Evolutionary conservation across 2,113 vertebrate species (phyloP).

Genomic region (Gila orcuttii): DNA sequence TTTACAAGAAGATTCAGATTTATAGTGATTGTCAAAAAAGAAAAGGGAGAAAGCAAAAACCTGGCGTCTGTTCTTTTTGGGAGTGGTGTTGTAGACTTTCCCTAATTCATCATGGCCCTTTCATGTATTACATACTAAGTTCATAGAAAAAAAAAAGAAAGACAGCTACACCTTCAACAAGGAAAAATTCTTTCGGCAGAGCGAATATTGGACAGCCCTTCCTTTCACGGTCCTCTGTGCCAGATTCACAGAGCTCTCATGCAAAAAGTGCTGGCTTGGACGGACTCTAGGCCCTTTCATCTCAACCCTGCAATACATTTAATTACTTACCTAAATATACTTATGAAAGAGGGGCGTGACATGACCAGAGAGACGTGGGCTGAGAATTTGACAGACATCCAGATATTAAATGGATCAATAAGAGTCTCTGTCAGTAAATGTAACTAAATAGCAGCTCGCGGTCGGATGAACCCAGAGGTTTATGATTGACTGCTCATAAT

Average conservation of each 20-base stretch:
- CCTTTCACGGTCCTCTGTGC: slow-evolving; percentile 30
- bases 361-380: slow-evolving; percentile 37
- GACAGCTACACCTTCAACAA: slow-evolving; percentile 47
- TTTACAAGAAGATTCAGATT: not conserved
- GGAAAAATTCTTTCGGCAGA: slow-evolving; percentile 55
- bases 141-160: slow-evolving; percentile 55
- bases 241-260: slow-evolving; percentile 55
- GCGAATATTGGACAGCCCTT: slow-evolving; percentile 43
- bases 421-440: slow-evolving; percentile 65
- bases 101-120: slow-evolving; percentile 66
- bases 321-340: slow-evolving; percentile 69
- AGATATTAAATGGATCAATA: slow-evolving; percentile 62
- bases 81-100: slow-evolving; percentile 43
- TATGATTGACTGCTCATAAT: slow-evolving; percentile 66
- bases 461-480: slow-evolving; percentile 61
- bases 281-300: slow-evolving; percentile 62
- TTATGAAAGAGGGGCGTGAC: slow-evolving; percentile 61
- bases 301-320: slow-evolving; percentile 55
- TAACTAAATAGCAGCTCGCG: slow-evolving; percentile 65
- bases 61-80: slow-evolving; percentile 31
- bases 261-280: slow-evolving; percentile 52
- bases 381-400: slow-evolving; percentile 47
- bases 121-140: slow-evolving; percentile 69
- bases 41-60: slow-evolving; percentile 14
- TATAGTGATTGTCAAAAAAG: not conserved